phyloP scores from a whole-genome alignment of 2,113 vertebrate species.

The Suricata suricatta region DNA sequence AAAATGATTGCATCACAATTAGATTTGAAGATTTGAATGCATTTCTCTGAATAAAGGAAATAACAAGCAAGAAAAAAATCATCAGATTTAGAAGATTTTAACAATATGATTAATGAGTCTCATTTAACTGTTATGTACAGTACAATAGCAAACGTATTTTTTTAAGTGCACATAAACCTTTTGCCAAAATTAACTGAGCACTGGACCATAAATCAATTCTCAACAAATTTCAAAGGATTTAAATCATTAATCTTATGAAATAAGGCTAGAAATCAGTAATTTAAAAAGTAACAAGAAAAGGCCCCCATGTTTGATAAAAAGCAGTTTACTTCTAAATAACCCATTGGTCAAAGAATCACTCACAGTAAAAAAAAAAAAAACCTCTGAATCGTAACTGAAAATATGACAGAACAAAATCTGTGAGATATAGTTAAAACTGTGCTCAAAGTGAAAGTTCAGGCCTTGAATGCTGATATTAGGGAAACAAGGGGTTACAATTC shows the following conservation, averaged over 20 bases:
- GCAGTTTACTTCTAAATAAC: neutral
- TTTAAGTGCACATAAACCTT: constrained; percentile 4
- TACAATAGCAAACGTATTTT: neutral
- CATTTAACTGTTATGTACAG: constrained; percentile 25
- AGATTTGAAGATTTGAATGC: constrained; percentile 25
- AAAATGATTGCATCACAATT: constrained; percentile 24
- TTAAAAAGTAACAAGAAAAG: constrained; percentile 7
- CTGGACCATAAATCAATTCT: constrained; percentile 38
- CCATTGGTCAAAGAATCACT: neutral
- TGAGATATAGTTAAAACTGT: neutral
- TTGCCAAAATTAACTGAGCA: constrained; percentile 47
- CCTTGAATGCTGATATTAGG: neutral
- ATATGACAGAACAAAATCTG: neutral
- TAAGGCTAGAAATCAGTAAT: constrained; percentile 3
- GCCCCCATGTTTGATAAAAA: neutral
- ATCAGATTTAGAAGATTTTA: constrained; percentile 42
- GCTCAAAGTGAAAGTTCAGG: neutral
- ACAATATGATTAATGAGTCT: constrained; percentile 19
- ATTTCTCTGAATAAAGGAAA: constrained; percentile 12
- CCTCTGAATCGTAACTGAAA: constrained; percentile 1
- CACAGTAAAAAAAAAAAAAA: neutral
- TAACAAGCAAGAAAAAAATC: neutral
- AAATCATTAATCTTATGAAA: constrained; percentile 34
- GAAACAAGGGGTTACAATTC: neutral
- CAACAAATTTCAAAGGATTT: constrained; percentile 24